Percentiles rank a stretch among this genome's conserved stretches.
Conservation (phyloP, 2,888 invertebrate genomes). For the Hyalella azteca region DNA sequence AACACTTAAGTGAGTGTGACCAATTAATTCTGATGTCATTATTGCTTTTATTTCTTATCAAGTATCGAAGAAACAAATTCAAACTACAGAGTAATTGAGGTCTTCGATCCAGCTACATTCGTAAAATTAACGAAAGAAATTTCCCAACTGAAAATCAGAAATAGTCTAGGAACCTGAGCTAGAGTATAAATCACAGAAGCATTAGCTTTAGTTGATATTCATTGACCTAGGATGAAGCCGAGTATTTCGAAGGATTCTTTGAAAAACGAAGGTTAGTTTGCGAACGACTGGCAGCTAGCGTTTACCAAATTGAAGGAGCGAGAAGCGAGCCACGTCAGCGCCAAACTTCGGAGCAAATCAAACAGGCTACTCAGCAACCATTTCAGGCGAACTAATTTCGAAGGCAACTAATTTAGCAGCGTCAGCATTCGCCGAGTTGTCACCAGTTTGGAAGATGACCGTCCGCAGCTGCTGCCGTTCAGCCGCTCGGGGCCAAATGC, state of each 20-base stretch:
- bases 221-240: neutral
- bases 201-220: too few relatives aligned
- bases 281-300: conserved; percentile 11
- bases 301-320: conserved; percentile 25
- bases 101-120: too few relatives aligned
- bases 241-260: neutral
- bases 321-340: conserved; percentile 26
- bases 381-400: conserved; percentile 36
- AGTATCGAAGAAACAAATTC: too few relatives aligned
- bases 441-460: conserved; percentile 35
- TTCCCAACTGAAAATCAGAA: too few relatives aligned
- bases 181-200: too few relatives aligned
- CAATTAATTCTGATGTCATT: too few relatives aligned
- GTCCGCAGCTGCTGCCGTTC: conserved; percentile 9
- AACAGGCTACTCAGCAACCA: conserved; percentile 36
- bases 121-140: too few relatives aligned
- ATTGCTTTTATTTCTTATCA: too few relatives aligned
- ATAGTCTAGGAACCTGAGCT: too few relatives aligned
- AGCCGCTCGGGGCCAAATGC: conserved; percentile 10
- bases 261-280: conserved; percentile 9
- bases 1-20: too few relatives aligned
- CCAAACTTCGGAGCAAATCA: conserved; percentile 31
- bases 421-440: conserved; percentile 30
- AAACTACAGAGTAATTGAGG: too few relatives aligned
- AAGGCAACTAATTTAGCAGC: conserved; percentile 37